Evolutionary conservation across 1,140 invertebrate species (phyloP), one percentile per base, ranked within the genome.

Genomic region (Formica selysi): DNA sequence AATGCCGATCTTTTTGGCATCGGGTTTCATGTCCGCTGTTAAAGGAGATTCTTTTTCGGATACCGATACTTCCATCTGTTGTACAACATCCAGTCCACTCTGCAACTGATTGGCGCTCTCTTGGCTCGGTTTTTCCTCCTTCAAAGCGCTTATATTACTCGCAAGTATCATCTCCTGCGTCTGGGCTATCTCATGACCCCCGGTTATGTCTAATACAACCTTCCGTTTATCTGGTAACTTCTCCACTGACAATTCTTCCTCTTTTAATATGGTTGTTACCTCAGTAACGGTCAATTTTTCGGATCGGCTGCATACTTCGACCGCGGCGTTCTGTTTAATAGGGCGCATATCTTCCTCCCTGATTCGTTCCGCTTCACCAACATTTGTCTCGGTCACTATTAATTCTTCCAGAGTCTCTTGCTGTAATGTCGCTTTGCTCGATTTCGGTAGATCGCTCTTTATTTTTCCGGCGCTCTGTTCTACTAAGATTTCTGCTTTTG

Each of bases 31-130:
- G 67, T 95, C 92, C 61, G 89, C 88, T 22, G 67, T 59, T 62
- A 96, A 93, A 68, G 91, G 87, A 44, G 92, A 94, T 94, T 96
- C 96, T 89, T 95, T 96, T 91, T 96, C 96, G 11, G 95, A 95
- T 62, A 91, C 51, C 2, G 93, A 94, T 68, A 95, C 91, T 92
- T 96, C 91, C 16, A 91, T 93, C 92, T 96, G 95, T 88, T 95
- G 91, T 2, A 93, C 95, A 73, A 95, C 85, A 80, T 94, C 91
- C 38, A 96, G 79, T 19, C 91, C 92, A 59, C 68, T 94, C 91
- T 95, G 95, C 81, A 93, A 86, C 41, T 93, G 91, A 70, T 87
- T 93, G 11, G 95, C 94, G 71, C 86, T 93, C 68, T 94, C 94
- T 61, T 90, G 86, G 13, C 89, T 91, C 1, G 93, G 90, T 74